Conservation (phyloP, 2,888 invertebrate genomes). For the Agonopterix alstromeriana region DNA sequence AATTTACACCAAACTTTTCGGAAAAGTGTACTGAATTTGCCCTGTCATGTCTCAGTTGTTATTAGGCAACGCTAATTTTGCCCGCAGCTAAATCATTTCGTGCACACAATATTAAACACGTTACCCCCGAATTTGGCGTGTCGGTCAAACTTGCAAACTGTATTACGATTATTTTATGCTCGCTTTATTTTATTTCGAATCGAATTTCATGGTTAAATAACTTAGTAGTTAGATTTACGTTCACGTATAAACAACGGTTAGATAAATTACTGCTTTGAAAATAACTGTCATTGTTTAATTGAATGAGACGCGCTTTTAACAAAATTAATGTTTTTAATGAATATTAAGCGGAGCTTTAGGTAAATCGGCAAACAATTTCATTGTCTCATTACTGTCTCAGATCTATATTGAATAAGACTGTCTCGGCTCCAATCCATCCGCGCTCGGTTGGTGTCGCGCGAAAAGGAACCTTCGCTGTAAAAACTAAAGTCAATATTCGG, state of each 20-base stretch:
- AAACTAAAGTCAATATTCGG: slow-evolving; percentile 42
- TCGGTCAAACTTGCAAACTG: slow-evolving; percentile 44
- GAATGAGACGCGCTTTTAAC: slow-evolving; percentile 23
- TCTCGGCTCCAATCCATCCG: slow-evolving; percentile 45
- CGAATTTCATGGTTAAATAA: slow-evolving; percentile 20
- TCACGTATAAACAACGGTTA: neutral
- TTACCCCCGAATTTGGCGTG: slow-evolving; percentile 39
- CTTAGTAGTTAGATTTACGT: slow-evolving; percentile 13
- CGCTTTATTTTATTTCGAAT: slow-evolving; percentile 13
- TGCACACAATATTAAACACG: slow-evolving; percentile 49
- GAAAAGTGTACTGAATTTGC: slow-evolving; percentile 52
- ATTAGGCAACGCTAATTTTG: slow-evolving; percentile 49
- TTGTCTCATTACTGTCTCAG: slow-evolving; percentile 40
- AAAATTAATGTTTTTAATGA: slow-evolving; percentile 31
- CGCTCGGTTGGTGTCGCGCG: slow-evolving; percentile 17
- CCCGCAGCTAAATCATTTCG: slow-evolving; percentile 44
- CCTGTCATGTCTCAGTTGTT: slow-evolving; percentile 56
- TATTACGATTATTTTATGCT: slow-evolving; percentile 35
- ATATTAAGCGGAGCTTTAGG: slow-evolving; percentile 24
- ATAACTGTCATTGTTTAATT: slow-evolving; percentile 4
- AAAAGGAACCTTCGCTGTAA: slow-evolving; percentile 32
- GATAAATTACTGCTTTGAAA: neutral
- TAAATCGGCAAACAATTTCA: slow-evolving; percentile 31
- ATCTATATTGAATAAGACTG: slow-evolving; percentile 54
- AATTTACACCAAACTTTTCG: slow-evolving; percentile 56